Percentiles rank a stretch among this genome's conserved stretches.
phyloP scores from a whole-genome alignment of 2,113 vertebrate species.

The Bubo blakistoni region DNA sequence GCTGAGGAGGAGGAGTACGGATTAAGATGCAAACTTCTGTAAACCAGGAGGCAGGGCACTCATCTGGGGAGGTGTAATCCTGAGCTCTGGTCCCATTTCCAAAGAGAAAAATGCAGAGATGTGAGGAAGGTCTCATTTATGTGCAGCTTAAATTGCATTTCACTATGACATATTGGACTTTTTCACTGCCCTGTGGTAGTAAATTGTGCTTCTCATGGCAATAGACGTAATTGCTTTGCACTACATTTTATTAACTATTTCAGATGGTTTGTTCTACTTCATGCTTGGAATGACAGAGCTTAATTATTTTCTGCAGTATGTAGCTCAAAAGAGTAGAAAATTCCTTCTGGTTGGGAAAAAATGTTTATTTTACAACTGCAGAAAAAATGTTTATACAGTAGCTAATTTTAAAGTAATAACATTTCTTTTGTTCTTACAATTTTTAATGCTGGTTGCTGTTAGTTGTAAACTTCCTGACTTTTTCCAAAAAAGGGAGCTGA shows the following conservation, averaged over 20 bases:
- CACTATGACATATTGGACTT: not conserved
- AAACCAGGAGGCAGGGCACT: not conserved
- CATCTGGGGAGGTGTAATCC: not conserved
- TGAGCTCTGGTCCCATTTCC: not conserved
- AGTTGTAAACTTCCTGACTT: not conserved
- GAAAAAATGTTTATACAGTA: not conserved
- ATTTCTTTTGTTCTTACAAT: not conserved
- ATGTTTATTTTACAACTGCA: not conserved
- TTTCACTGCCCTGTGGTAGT: not conserved
- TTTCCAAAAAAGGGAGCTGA: not conserved
- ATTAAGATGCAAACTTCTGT: not conserved
- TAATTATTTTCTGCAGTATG: not conserved
- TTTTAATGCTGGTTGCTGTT: not conserved
- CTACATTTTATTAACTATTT: constrained; percentile 31
- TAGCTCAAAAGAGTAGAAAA: not conserved
- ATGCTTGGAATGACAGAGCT: not conserved
- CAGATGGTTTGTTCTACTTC: not conserved
- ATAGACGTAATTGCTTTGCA: constrained; percentile 25
- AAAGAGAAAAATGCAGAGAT: not conserved
- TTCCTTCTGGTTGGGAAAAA: not conserved
- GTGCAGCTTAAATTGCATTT: constrained; percentile 5
- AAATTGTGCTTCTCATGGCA: constrained; percentile 4
- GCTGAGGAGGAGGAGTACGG: not conserved
- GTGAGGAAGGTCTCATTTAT: not conserved
- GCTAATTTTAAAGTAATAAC: not conserved